Percentiles rank a stretch among this genome's conserved stretches.
Evolutionary conservation across 1,140 invertebrate genomes (phyloP).

Genomic region (Cydia splendana): DNA sequence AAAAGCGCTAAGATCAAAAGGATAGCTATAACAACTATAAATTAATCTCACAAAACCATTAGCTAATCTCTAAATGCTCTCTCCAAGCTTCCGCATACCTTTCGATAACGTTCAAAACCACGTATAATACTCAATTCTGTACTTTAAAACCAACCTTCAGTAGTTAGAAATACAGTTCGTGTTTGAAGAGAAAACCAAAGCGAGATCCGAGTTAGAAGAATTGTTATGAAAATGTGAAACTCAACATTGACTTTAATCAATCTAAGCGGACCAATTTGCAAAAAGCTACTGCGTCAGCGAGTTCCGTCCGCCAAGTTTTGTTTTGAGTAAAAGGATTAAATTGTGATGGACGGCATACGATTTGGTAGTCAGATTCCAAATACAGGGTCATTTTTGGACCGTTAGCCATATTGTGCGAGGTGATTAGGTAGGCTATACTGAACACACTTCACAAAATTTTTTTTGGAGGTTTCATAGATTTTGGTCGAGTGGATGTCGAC

Average conservation of each 20-base stretch:
- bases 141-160: neutral
- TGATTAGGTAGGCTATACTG: too few species aligned
- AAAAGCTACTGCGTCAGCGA: conserved; percentile 14
- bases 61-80: neutral
- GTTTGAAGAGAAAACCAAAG: neutral
- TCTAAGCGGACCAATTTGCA: conserved; percentile 7
- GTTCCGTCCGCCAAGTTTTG: neutral
- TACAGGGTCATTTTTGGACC: too few species aligned
- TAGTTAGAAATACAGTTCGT: neutral
- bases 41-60: neutral
- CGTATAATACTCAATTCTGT: neutral
- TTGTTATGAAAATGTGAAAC: conserved; percentile 11
- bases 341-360: neutral
- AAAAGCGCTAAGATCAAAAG: too few species aligned
- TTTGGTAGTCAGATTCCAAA: neutral
- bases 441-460: too few species aligned
- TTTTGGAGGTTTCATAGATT: too few species aligned
- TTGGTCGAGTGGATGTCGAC: too few species aligned
- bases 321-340: conserved; percentile 24
- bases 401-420: too few species aligned
- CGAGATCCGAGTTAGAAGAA: neutral
- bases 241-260: conserved; percentile 23
- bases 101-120: neutral
- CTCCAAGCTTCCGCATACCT: neutral
- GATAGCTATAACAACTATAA: neutral